Base-by-base conservation (phyloP, 2,888 invertebrate genomes). In the Lochmaea capreae region DNA sequence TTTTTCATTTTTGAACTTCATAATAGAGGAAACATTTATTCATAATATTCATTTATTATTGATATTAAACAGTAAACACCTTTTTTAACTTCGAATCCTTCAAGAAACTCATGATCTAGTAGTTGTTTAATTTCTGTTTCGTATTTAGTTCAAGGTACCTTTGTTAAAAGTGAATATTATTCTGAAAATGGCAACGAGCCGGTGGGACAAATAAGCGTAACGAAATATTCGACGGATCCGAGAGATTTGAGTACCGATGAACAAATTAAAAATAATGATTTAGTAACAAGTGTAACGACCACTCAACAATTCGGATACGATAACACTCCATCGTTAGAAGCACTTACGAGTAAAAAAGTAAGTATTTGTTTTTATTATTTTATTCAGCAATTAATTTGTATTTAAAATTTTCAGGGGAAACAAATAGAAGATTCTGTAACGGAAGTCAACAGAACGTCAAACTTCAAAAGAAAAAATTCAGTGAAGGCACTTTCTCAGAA, bases 401-500 rank as follows among this genome's bases (percentile, higher is more conserved):
- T 52, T 52, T 5, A 12, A 12, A 11, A 22, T 65, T 71, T 68
- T 43, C 52, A 73, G 73, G 39, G 63, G 10, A 65, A 39, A 46
- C 62, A 58, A 22, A 58, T 59, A 39, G 73, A 67, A 74, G 77
- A 78, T 70, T 68, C 76, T 72, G 79, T 78, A 77, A 77, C 73
- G 66, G 77, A 78, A 73, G 75, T 79, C 77, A 79, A 79, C 39
- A 81, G 78, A 83, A 82, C 83, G 70, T 81, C 84, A 65, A 86
- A 85, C 86, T 87, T 90, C 9, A 90, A 90, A 33, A 88, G 93
- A n/a, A 90, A 92, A 80, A 93, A 92, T 78, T 94, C 94, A 0
- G 93, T 94, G 14, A 93, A 93, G 84, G 93, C 93, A 71, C 89
- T 94, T 77, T 93, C 93, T n/a, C 93, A 94, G 84, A 94, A 93